Evolutionary conservation across 1,140 invertebrate genomes (phyloP).

Genomic region (Zaprionus tsacasi): DNA sequence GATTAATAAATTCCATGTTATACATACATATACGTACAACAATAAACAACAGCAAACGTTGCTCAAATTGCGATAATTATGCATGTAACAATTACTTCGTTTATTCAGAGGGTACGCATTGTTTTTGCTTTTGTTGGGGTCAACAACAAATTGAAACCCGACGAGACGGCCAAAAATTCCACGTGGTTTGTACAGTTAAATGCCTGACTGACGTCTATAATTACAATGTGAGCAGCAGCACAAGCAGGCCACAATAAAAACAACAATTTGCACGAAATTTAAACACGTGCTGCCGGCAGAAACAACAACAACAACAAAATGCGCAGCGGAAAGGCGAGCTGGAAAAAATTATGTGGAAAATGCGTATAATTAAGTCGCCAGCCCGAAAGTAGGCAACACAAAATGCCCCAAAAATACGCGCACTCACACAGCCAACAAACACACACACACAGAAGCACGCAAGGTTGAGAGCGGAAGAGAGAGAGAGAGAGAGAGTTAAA

Average conservation of each 20-base stretch:
- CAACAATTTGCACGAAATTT: conserved; percentile 59
- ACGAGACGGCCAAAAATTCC: conserved; percentile 54
- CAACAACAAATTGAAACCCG: conserved; percentile 72
- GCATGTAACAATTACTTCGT: conserved; percentile 79
- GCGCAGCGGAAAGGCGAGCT: conserved; percentile 17
- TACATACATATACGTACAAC: not conserved
- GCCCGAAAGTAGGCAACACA: conserved; percentile 55
- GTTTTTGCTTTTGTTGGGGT: conserved; percentile 42
- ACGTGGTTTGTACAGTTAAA: conserved; percentile 34
- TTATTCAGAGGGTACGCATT: conserved; percentile 46
- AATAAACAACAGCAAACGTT: conserved; percentile 8
- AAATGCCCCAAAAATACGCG: conserved; percentile 32
- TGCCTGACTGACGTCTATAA: conserved; percentile 81
- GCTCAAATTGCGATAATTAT: conserved; percentile 68
- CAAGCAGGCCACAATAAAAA: conserved; percentile 46
- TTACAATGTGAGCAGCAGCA: conserved; percentile 69
- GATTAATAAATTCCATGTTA: too few relatives aligned
- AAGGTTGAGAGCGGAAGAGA: not conserved
- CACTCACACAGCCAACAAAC: not conserved
- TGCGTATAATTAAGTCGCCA: conserved; percentile 71
- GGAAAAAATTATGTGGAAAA: conserved; percentile 62
- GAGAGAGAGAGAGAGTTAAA: too few relatives aligned
- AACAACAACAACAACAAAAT: conserved; percentile 16
- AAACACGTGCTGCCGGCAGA: conserved; percentile 47
- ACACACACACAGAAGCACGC: not conserved